These are phyloP conservation scores for Bellardia bayeri DNA, from an alignment of 2,888 invertebrate species.

Conservation along the genomic window DNA sequence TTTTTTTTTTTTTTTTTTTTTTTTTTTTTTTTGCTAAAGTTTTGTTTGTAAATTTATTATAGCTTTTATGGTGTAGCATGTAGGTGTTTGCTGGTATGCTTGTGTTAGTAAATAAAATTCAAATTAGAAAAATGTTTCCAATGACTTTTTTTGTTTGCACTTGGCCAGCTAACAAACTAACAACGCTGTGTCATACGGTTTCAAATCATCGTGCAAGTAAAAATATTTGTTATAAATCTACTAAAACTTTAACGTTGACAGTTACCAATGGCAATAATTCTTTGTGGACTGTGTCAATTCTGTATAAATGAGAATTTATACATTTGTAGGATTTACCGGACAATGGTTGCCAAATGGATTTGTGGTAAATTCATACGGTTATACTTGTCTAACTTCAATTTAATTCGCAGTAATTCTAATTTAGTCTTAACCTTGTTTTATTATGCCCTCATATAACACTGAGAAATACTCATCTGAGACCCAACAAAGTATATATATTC, in stretches of 20 bases:
- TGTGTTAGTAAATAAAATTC: constrained; percentile 61
- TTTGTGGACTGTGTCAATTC: constrained; percentile 9
- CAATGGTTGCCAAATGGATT: not conserved
- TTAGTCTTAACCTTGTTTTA: too few species aligned
- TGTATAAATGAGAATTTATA: constrained; percentile 40
- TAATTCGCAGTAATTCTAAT: too few species aligned
- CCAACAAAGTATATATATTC: too few species aligned
- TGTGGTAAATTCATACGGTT: not conserved
- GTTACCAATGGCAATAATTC: constrained; percentile 43
- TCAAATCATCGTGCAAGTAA: constrained; percentile 39
- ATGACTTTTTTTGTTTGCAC: constrained; percentile 48
- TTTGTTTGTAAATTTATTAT: constrained; percentile 33
- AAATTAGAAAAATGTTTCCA: constrained; percentile 62
- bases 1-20: too few species aligned
- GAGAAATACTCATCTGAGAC: too few species aligned
- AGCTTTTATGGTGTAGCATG: not conserved
- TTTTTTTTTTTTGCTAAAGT: constrained; percentile 20
- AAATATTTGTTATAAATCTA: constrained; percentile 55
- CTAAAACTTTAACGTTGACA: constrained; percentile 47
- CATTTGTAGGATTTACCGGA: not conserved
- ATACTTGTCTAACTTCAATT: too few species aligned
- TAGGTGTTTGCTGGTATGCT: not conserved
- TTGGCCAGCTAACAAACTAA: constrained; percentile 9
- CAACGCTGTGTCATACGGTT: constrained; percentile 40
- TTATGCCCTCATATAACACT: too few species aligned